Evolutionary conservation across 2,888 invertebrate species (phyloP).

Genomic region (Caenorhabditis macrosperma): DNA sequence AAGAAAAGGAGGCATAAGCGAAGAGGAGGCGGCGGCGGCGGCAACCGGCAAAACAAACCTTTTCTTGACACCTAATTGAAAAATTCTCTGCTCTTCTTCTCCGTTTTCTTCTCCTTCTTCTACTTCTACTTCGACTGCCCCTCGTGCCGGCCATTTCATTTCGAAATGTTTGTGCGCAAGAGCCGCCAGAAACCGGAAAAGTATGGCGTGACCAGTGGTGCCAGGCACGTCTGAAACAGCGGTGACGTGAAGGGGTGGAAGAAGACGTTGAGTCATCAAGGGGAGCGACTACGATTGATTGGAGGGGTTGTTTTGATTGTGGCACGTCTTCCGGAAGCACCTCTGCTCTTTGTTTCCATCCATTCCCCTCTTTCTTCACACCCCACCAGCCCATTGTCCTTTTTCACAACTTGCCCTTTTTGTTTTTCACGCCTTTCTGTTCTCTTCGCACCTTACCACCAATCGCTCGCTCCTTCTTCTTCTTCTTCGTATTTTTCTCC

Average conservation of each 20-base stretch:
- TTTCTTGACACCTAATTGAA: slow-evolving; percentile 59
- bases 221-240: slow-evolving; percentile 5
- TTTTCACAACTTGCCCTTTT: slow-evolving; percentile 30
- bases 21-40: slow-evolving; percentile 4
- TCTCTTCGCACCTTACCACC: background rate
- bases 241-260: slow-evolving; percentile 35
- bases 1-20: slow-evolving; percentile 3
- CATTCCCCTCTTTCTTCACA: too few species aligned
- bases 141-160: slow-evolving; percentile 42
- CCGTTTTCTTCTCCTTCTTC: background rate
- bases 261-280: slow-evolving; percentile 22
- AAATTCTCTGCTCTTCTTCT: slow-evolving; percentile 36
- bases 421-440: slow-evolving; percentile 16
- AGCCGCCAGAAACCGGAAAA: slow-evolving; percentile 33
- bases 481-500: slow-evolving; percentile 2
- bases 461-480: background rate
- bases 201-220: slow-evolving; percentile 44
- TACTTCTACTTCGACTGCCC: too few species aligned
- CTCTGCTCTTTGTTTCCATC: too few species aligned
- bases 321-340: too few species aligned
- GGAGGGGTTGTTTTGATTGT: background rate
- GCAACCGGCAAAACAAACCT: slow-evolving; percentile 43
- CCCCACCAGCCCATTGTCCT: background rate
- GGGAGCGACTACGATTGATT: background rate
- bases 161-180: slow-evolving; percentile 38